Base-by-base conservation (phyloP, 2,888 invertebrate genomes). In the Scaptomyza caliginosa region DNA sequence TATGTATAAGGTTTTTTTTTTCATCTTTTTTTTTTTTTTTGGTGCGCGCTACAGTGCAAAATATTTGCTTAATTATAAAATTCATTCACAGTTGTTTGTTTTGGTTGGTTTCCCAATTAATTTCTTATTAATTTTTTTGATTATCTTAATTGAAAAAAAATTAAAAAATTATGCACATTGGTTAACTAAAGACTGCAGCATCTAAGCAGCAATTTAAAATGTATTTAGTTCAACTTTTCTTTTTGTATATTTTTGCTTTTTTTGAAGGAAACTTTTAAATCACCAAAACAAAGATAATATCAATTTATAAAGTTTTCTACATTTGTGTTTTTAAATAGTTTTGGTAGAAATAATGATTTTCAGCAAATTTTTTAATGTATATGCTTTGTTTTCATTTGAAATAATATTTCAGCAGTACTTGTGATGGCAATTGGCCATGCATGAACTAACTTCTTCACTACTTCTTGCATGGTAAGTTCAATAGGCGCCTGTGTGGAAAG, bases 1-100 rank as follows among this genome's bases (percentile, higher is more conserved):
- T 71, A 59, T 43, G 23, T 42, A 43, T 43, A 50, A 26, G n/a
- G n/a, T n/a, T n/a, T n/a, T n/a, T n/a, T n/a, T n/a, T n/a, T n/a
- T n/a, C n/a, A n/a, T n/a, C n/a, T n/a, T n/a, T n/a, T n/a, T n/a
- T n/a, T 13, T 62, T 28, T 48, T 2, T 24, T 26, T 71, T 82
- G 64, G 85, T 85, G 80, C 77, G 77, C 66, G 65, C 77, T 85
- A 82, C 64, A 67, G 80, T 83, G 83, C 85, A 85, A 82, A 85
- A 81, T 77, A 84, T 76, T 81, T 81, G 74, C 81, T 67, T 64
- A 68, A 67, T 68, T 83, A 80, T 64, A 77, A 80, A 83, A 83
- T 80, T 72, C 50, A 63, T 80, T 83, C 80, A 83, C 83, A 83
- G 80, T 66, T 78, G 17, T 59, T 43, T 2, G 4, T 24, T 52